Percentiles rank a stretch among this genome's conserved stretches.
phyloP scores from a whole-genome alignment of 2,888 invertebrate species.

The Eurytoma adleriae region DNA sequence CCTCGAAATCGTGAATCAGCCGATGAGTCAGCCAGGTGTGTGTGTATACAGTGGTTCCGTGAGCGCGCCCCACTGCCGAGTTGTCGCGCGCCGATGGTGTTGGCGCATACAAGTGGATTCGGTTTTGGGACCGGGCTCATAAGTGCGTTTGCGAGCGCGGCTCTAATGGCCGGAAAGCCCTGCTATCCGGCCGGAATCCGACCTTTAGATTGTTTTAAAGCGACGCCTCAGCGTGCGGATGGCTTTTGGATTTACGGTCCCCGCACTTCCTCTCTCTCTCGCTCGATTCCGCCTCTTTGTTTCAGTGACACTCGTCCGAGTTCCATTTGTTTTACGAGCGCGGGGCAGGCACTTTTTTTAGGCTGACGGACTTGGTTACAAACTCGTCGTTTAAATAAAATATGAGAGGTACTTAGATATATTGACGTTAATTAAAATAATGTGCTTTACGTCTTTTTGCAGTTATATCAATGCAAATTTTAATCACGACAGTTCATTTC shows the following conservation, averaged over 20 bases:
- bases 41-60: neutral
- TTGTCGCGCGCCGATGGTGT: neutral
- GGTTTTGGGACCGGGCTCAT: neutral
- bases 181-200: slow-evolving; percentile 29
- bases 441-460: no score
- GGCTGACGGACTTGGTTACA: no score
- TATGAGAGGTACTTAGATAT: no score
- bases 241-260: slow-evolving; percentile 7
- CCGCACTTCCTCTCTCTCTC: slow-evolving; percentile 22
- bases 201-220: slow-evolving; percentile 43
- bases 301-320: neutral
- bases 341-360: no score
- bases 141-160: neutral
- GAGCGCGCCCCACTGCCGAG: no score
- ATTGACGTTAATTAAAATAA: no score
- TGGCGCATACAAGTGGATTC: no score
- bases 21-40: slow-evolving; percentile 22
- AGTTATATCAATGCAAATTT: no score
- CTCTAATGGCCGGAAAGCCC: slow-evolving; percentile 41
- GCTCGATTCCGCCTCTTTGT: slow-evolving; percentile 3
- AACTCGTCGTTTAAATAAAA: no score
- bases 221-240: neutral
- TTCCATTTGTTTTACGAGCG: neutral
- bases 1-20: slow-evolving; percentile 15
- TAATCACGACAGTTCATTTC: no score